phyloP scores from a whole-genome alignment of 1,140 invertebrate genomes.

The Arion vulgaris region DNA sequence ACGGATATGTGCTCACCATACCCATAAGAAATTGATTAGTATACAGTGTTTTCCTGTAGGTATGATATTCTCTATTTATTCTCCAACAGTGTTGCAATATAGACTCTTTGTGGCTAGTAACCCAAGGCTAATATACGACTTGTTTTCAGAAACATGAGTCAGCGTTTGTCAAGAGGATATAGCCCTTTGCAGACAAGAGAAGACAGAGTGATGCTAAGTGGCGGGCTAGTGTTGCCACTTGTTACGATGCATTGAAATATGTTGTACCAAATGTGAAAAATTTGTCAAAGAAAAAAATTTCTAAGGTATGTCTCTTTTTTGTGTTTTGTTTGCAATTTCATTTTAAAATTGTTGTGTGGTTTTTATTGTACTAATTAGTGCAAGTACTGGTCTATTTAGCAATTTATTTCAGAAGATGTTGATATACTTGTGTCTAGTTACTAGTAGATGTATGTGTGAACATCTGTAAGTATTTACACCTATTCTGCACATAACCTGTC shows the following conservation, averaged over 20 bases:
- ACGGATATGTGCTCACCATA: background rate
- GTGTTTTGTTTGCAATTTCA: background rate
- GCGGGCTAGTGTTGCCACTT: slow-evolving; percentile 67
- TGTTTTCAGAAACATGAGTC: slow-evolving; percentile 11
- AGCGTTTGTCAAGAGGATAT: background rate
- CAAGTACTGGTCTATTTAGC: no score
- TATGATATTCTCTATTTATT: background rate
- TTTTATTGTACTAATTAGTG: no score
- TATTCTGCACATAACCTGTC: no score
- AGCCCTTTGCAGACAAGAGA: slow-evolving; percentile 52
- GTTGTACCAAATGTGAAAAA: slow-evolving; percentile 58
- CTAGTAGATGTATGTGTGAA: no score
- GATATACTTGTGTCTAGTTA: no score
- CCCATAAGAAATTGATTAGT: background rate
- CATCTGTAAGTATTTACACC: no score
- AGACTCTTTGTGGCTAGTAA: background rate
- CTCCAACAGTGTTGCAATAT: no score
- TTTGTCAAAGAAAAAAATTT: slow-evolving; percentile 58
- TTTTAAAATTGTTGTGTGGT: background rate
- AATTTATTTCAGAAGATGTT: no score
- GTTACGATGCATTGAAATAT: slow-evolving; percentile 64
- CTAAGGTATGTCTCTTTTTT: slow-evolving; percentile 52
- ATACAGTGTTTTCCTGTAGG: background rate
- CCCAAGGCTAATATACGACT: background rate
- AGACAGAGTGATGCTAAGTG: slow-evolving; percentile 68